phyloP scores from a whole-genome alignment of 2,888 invertebrate species.

The Trisateles emortualis region DNA sequence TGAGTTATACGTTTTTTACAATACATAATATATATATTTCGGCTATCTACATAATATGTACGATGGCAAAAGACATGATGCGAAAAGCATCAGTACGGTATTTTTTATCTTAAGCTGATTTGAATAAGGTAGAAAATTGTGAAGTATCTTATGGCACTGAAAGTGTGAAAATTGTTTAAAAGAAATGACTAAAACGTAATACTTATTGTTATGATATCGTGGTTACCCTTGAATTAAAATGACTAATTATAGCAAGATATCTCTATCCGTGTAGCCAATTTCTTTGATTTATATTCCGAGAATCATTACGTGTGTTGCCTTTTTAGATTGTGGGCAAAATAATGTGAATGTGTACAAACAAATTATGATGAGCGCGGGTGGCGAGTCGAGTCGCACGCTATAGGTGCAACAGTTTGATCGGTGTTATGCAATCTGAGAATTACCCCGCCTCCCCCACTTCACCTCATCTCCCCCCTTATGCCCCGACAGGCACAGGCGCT shows the following conservation, averaged over 20 bases:
- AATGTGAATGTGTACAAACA: conserved; percentile 74
- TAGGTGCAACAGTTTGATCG: conserved; percentile 56
- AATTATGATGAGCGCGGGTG: conserved; percentile 57
- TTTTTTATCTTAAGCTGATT: too few species aligned
- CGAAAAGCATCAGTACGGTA: too few species aligned
- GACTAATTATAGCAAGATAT: conserved; percentile 55
- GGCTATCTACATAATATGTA: too few species aligned
- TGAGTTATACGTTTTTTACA: conserved; percentile 33
- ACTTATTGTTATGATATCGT: not conserved
- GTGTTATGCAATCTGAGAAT: conserved; percentile 76
- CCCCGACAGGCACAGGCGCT: conserved; percentile 55
- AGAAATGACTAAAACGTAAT: conserved; percentile 5
- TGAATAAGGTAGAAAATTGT: too few species aligned
- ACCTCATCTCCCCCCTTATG: conserved; percentile 31
- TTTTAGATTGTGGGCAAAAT: conserved; percentile 65
- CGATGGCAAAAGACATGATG: too few species aligned
- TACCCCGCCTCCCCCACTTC: conserved; percentile 33
- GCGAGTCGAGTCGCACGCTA: conserved; percentile 27
- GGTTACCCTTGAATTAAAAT: conserved; percentile 17
- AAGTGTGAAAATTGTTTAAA: not conserved
- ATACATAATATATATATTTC: not conserved
- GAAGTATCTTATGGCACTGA: too few species aligned
- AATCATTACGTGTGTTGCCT: conserved; percentile 58
- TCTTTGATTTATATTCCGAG: conserved; percentile 55
- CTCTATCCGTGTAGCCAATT: conserved; percentile 56